phyloP scores from a whole-genome alignment of 2,113 vertebrate species.

The Cathartes aura region DNA sequence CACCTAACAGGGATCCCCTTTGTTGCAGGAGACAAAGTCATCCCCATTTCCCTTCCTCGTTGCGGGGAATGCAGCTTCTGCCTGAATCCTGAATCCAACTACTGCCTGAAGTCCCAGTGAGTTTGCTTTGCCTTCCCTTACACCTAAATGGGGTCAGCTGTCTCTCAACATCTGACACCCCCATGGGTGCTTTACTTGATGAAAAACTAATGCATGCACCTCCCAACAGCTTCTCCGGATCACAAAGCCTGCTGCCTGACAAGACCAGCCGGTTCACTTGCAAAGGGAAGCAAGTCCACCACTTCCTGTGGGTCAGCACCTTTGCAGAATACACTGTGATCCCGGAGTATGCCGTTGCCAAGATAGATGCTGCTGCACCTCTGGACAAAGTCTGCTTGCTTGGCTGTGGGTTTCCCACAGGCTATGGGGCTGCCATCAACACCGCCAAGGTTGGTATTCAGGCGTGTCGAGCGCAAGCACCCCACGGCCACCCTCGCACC shows the following conservation, averaged over 20 bases:
- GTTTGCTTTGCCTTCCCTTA: background rate
- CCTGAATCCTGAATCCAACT: slow-evolving; percentile 79
- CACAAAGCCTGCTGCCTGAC: slow-evolving; percentile 63
- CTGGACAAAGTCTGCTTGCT: slow-evolving; percentile 85
- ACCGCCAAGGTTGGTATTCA: slow-evolving; percentile 76
- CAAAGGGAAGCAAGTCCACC: slow-evolving; percentile 80
- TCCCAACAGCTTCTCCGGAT: background rate
- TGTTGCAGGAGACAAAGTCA: slow-evolving; percentile 85
- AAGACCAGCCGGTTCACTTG: slow-evolving; percentile 80
- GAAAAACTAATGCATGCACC: background rate
- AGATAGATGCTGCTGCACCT: slow-evolving; percentile 80
- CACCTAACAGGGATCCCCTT: background rate
- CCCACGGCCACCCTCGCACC: rapidly evolving
- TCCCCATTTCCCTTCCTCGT: slow-evolving; percentile 81
- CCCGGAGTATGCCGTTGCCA: slow-evolving; percentile 74
- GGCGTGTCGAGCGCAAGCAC: rapidly evolving
- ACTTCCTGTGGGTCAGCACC: slow-evolving; percentile 83
- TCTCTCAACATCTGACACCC: background rate
- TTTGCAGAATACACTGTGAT: slow-evolving; percentile 88
- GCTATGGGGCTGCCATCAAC: slow-evolving; percentile 86
- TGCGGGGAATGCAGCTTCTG: slow-evolving; percentile 84
- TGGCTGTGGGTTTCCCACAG: slow-evolving; percentile 82
- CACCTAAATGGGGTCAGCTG: background rate
- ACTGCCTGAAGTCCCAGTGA: slow-evolving; percentile 81
- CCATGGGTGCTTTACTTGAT: too few species aligned